phyloP scores from a whole-genome alignment of 2,888 invertebrate species.

The Hydroisotoma schaefferi region DNA sequence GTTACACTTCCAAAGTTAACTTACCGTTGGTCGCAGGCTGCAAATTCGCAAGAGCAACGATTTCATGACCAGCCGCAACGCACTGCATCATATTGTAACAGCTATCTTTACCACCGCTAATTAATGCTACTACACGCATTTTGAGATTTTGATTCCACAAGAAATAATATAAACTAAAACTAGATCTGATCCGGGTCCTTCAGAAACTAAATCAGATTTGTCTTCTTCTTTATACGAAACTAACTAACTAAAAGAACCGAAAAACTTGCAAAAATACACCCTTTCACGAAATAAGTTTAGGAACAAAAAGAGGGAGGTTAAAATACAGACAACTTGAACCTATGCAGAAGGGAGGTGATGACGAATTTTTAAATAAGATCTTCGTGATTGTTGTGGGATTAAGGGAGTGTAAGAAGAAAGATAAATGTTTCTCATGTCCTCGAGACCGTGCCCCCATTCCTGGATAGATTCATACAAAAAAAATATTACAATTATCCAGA shows the following conservation, averaged over 20 bases:
- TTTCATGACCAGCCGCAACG: constrained; percentile 82
- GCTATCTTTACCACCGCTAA: constrained; percentile 99
- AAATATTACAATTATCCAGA: not conserved
- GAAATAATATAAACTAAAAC: not conserved
- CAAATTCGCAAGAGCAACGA: constrained; percentile 94
- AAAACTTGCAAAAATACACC: too few species aligned
- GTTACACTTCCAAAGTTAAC: constrained; percentile 7
- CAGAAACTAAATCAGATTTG: too few species aligned
- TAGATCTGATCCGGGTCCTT: not conserved
- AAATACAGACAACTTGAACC: constrained; percentile 1
- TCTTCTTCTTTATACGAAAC: too few species aligned
- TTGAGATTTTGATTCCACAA: constrained; percentile 13
- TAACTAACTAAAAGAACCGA: too few species aligned
- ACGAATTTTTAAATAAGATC: constrained; percentile 1
- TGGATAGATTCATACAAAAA: not conserved
- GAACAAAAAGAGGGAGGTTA: too few species aligned
- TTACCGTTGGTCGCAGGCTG: constrained; percentile 78
- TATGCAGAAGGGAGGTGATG: constrained; percentile 12
- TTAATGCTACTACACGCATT: constrained; percentile 83
- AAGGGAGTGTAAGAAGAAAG: constrained; percentile 9
- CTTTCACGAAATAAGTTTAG: too few species aligned
- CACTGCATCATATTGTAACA: constrained; percentile 99
- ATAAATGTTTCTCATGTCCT: constrained; percentile 5
- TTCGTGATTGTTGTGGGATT: not conserved
- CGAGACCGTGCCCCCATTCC: constrained; percentile 10